A percentile compares a stretch with the other conserved stretches of the same genome.
phyloP scores from a whole-genome alignment of 2,113 vertebrate genomes.

The Agapornis roseicollis region DNA sequence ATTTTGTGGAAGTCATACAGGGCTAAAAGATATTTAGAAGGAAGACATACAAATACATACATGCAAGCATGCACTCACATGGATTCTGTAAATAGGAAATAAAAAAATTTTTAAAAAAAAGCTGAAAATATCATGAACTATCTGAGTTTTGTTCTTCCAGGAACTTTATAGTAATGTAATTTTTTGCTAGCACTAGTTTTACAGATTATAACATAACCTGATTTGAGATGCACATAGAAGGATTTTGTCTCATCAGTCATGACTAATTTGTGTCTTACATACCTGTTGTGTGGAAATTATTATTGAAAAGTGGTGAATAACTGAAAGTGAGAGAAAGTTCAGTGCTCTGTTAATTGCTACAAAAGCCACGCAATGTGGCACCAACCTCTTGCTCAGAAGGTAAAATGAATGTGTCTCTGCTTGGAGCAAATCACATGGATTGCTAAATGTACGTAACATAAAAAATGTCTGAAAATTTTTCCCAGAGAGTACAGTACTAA shows the following conservation, averaged over 20 bases:
- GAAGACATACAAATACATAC: neutral
- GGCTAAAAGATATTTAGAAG: neutral
- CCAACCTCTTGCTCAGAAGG: neutral
- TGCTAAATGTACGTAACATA: neutral
- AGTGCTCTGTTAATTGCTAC: neutral
- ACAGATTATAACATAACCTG: neutral
- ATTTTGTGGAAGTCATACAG: neutral
- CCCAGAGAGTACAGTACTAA: neutral
- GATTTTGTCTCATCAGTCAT: neutral
- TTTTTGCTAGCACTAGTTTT: neutral
- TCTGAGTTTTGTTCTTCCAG: neutral
- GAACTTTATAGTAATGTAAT: neutral
- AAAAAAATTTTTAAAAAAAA: too few relatives aligned
- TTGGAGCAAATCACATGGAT: neutral
- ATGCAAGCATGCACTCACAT: neutral
- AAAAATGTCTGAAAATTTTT: neutral
- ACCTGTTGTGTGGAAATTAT: neutral
- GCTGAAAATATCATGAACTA: neutral
- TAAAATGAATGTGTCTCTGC: neutral
- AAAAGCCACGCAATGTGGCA: neutral
- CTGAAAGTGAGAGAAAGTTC: neutral
- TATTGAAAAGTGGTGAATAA: neutral
- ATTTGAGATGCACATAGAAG: accelerated
- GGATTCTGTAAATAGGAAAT: neutral
- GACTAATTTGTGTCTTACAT: neutral